phyloP scores from a whole-genome alignment of 1,140 invertebrate species.

The Papilio xuthus region DNA sequence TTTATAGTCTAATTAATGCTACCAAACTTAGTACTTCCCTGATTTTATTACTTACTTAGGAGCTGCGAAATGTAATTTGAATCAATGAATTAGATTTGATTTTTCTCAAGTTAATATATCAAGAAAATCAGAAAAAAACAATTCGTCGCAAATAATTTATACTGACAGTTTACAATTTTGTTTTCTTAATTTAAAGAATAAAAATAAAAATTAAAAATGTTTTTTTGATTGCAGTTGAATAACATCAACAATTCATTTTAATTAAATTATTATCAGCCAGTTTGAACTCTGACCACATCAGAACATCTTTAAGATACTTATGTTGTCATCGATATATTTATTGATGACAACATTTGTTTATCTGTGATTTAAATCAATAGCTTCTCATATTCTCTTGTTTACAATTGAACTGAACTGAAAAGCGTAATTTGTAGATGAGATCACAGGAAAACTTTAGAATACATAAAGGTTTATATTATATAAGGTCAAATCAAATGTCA shows the following conservation, averaged over 20 bases:
- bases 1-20: too few species aligned
- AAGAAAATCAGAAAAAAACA: too few species aligned
- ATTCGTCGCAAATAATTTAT: too few species aligned
- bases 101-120: too few species aligned
- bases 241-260: not conserved
- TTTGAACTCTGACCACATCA: constrained; percentile 6
- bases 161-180: not conserved
- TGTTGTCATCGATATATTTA: constrained; percentile 24
- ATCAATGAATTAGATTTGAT: too few species aligned
- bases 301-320: not conserved
- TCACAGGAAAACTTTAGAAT: constrained; percentile 70
- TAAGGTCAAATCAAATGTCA: constrained; percentile 55
- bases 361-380: constrained; percentile 20
- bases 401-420: constrained; percentile 32
- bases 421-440: constrained; percentile 61
- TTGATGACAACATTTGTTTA: constrained; percentile 15
- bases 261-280: constrained; percentile 8
- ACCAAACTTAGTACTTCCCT: too few species aligned
- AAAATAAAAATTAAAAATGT: too few species aligned
- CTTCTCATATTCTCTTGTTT: not conserved
- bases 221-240: not conserved
- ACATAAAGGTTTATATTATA: constrained; percentile 66
- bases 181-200: not conserved
- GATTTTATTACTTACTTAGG: too few species aligned
- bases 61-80: too few species aligned